phyloP scores from a whole-genome alignment of 2,113 vertebrate genomes.

The Mus spicilegus region DNA sequence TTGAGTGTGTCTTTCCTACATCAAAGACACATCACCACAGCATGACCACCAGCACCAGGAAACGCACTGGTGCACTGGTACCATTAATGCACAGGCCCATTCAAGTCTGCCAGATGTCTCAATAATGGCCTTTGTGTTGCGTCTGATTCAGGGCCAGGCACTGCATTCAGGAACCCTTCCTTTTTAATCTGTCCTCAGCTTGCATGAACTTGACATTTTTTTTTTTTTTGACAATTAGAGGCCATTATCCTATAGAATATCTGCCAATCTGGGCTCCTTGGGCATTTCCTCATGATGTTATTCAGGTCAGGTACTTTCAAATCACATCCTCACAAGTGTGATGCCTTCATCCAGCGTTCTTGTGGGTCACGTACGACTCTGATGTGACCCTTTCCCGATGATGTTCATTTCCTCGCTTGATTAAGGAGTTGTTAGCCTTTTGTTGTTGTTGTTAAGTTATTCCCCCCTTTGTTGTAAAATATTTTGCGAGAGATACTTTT shows the following conservation, averaged over 20 bases:
- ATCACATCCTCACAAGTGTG: accelerated
- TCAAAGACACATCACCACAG: background rate
- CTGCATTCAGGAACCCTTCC: background rate
- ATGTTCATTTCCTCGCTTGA: background rate
- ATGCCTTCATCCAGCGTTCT: background rate
- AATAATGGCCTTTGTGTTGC: background rate
- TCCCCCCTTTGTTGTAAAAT: constrained; percentile 1
- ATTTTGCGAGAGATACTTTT: background rate
- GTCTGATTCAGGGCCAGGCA: background rate
- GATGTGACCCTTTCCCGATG: background rate
- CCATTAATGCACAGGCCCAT: background rate
- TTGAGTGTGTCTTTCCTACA: background rate
- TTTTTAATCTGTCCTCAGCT: background rate
- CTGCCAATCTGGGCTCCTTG: background rate
- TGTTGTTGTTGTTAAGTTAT: background rate
- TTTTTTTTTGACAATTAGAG: background rate
- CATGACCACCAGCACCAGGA: background rate
- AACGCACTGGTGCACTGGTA: accelerated
- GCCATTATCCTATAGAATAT: background rate
- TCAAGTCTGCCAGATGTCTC: background rate
- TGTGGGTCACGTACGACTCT: background rate
- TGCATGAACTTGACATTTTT: background rate
- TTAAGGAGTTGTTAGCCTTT: background rate
- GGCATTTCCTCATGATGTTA: background rate
- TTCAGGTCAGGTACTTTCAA: background rate